phyloP scores from a whole-genome alignment of 1,140 invertebrate species.

The Brachystomella parvula region DNA sequence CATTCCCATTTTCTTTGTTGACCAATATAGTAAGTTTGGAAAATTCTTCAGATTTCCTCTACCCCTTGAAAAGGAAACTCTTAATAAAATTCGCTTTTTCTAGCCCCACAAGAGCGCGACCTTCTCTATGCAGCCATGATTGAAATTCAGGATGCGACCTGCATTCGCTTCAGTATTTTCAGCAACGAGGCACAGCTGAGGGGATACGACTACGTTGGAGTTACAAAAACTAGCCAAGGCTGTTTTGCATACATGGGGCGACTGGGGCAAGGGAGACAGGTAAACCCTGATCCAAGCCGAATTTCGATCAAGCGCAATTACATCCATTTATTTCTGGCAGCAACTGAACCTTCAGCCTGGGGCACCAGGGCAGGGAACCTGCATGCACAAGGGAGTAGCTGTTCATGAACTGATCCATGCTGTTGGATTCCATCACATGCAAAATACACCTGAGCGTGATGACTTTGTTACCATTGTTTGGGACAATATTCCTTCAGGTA shows the following conservation, averaged over 20 bases:
- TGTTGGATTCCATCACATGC: slow-evolving; percentile 60
- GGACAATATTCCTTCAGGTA: slow-evolving; percentile 54
- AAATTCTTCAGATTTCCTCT: background rate
- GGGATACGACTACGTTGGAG: slow-evolving; percentile 9
- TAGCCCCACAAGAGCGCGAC: background rate
- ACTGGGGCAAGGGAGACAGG: background rate
- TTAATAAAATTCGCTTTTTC: background rate
- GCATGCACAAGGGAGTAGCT: slow-evolving; percentile 51
- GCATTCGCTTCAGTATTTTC: slow-evolving; percentile 11
- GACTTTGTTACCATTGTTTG: slow-evolving; percentile 54
- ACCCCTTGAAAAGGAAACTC: background rate
- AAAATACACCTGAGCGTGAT: slow-evolving; percentile 58
- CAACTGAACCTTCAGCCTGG: background rate
- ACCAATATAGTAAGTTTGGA: background rate
- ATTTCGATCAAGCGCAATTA: background rate
- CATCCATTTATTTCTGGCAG: background rate
- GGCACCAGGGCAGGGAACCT: slow-evolving; percentile 35
- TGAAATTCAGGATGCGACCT: slow-evolving; percentile 8
- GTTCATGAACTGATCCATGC: slow-evolving; percentile 60
- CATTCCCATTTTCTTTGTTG: background rate
- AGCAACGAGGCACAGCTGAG: background rate
- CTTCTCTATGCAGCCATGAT: slow-evolving; percentile 7
- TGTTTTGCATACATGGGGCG: slow-evolving; percentile 9
- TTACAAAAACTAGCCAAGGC: background rate
- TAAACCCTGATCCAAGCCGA: background rate